Conservation (phyloP, 2,797 vertebrate species). For the Bryconaethiops microstoma region DNA sequence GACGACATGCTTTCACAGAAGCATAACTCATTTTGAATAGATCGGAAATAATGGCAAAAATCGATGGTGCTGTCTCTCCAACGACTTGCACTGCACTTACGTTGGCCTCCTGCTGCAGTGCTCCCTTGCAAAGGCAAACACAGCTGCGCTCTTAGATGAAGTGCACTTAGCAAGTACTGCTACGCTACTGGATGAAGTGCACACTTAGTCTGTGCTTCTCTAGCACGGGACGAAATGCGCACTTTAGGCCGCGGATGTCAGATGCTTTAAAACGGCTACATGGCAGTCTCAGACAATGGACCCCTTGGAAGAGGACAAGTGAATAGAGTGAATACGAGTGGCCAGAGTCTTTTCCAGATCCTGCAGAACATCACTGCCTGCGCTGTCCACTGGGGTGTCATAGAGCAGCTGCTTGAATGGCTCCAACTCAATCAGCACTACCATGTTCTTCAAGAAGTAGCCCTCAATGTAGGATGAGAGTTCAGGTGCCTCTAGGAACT, state of each 20-base stretch:
- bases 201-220: constrained; percentile 28
- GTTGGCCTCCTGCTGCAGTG: constrained; percentile 5
- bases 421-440: constrained; percentile 94
- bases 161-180: constrained; percentile 31
- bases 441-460: constrained; percentile 99
- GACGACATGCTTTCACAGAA: constrained; percentile 6
- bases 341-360: constrained; percentile 95
- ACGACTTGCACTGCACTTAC: constrained; percentile 27
- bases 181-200: constrained; percentile 39
- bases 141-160: constrained; percentile 20
- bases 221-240: constrained; percentile 26
- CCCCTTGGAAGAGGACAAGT: constrained; percentile 97
- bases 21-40: constrained; percentile 9
- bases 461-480: constrained; percentile 92
- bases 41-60: constrained; percentile 44
- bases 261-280: constrained; percentile 22
- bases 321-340: constrained; percentile 94
- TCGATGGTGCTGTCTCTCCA: constrained; percentile 38
- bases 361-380: constrained; percentile 86
- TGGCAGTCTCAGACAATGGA: constrained; percentile 85
- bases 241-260: background rate
- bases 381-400: constrained; percentile 84
- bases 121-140: background rate
- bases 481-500: constrained; percentile 94
- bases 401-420: constrained; percentile 96